Percentiles rank a stretch among this genome's conserved stretches.
These are phyloP conservation scores for Zaprionus lachaisei DNA, from an alignment of 1,140 invertebrate genomes.

Conservation along the genomic window DNA sequence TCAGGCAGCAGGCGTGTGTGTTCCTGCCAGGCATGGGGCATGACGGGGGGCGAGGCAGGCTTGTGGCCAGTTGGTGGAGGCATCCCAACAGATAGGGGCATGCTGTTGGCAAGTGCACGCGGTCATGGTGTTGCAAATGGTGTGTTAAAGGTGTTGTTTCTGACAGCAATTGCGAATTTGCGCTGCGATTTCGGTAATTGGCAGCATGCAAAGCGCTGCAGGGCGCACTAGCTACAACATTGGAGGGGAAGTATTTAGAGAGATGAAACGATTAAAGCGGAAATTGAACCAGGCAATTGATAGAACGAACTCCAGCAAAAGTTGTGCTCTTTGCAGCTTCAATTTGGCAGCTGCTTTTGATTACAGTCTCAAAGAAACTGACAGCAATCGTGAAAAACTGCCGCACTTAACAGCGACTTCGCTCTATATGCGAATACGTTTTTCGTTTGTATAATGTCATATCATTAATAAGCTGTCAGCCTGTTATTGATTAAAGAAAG, in stretches of 20 bases:
- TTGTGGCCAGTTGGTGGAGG: conserved; percentile 22
- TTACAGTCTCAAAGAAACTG: neutral
- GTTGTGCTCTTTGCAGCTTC: no score
- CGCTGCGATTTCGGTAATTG: conserved; percentile 25
- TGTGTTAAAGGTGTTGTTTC: conserved; percentile 24
- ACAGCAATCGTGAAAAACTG: neutral
- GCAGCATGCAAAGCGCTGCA: neutral
- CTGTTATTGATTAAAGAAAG: conserved; percentile 34
- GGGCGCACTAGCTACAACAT: neutral
- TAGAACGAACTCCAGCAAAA: neutral
- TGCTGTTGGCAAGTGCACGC: conserved; percentile 12
- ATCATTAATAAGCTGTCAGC: conserved; percentile 30
- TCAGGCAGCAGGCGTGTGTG: conserved; percentile 30
- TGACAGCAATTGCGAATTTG: neutral
- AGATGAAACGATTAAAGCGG: neutral
- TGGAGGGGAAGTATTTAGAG: neutral
- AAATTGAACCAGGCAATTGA: neutral
- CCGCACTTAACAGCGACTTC: neutral
- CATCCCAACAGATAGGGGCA: conserved; percentile 2
- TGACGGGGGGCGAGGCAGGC: neutral
- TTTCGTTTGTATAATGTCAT: neutral
- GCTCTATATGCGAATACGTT: neutral
- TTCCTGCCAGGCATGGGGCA: no score
- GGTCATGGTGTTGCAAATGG: conserved; percentile 27
- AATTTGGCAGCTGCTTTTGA: no score